Conservation (phyloP, 2,888 invertebrate species). For the Agonopterix alstromeriana region DNA sequence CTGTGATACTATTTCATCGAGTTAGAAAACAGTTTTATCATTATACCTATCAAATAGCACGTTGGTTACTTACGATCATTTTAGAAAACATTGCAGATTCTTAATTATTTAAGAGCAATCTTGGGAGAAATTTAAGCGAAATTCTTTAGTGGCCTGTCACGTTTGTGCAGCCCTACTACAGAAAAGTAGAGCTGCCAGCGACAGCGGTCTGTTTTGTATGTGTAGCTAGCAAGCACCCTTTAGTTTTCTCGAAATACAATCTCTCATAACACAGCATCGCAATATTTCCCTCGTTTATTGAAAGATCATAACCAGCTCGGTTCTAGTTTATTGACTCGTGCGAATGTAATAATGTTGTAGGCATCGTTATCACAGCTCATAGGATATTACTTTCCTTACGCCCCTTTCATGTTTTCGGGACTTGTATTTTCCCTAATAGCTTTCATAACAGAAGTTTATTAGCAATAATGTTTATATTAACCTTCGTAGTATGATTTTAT, state of each 20-base stretch:
- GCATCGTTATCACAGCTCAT: conserved; percentile 14
- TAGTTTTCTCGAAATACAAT: conserved; percentile 30
- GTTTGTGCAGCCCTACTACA: no score
- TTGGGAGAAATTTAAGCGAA: no score
- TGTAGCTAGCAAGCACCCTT: conserved; percentile 33
- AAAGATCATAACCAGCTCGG: conserved; percentile 14
- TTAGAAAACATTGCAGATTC: no score
- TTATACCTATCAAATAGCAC: no score
- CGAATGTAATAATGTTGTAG: conserved; percentile 30
- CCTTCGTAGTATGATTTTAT: no score
- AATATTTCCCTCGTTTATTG: conserved; percentile 19
- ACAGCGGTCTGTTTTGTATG: conserved; percentile 37
- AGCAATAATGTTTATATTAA: conserved; percentile 1
- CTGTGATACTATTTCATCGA: no score
- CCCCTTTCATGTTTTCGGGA: conserved; percentile 15
- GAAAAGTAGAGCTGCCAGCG: conserved; percentile 7
- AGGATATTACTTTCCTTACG: conserved; percentile 18
- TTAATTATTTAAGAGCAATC: no score
- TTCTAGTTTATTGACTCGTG: conserved; percentile 31
- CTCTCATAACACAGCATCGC: background rate
- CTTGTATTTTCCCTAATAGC: conserved; percentile 12
- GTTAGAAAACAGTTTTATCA: no score
- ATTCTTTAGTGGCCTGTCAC: no score
- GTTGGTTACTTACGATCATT: no score
- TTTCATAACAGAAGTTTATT: conserved; percentile 12